phyloP scores from a whole-genome alignment of 2,797 vertebrate genomes.

The Oreochromis grahami region DNA sequence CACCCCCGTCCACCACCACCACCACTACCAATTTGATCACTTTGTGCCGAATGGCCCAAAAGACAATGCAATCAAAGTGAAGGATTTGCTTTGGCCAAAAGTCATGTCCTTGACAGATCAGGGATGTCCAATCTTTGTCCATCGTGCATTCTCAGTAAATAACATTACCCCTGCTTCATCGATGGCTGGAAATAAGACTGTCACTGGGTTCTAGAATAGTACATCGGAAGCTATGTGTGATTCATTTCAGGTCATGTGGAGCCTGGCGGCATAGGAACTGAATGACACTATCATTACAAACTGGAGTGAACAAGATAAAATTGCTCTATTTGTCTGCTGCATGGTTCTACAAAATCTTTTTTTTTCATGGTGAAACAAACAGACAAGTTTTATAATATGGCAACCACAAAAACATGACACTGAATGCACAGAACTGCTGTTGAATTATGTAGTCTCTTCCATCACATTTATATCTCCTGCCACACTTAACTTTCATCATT shows the following conservation, averaged over 20 bases:
- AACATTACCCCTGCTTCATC: slow-evolving; percentile 25
- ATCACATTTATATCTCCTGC: background rate
- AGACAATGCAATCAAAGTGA: slow-evolving; percentile 58
- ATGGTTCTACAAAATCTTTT: background rate
- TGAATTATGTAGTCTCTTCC: background rate
- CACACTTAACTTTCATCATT: background rate
- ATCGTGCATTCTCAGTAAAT: slow-evolving; percentile 52
- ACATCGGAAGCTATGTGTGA: slow-evolving; percentile 30
- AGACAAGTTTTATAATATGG: background rate
- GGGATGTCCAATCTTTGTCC: slow-evolving; percentile 49
- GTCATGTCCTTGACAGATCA: slow-evolving; percentile 56
- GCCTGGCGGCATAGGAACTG: slow-evolving; percentile 6
- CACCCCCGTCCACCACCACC: background rate
- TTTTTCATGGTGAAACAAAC: background rate
- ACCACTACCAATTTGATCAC: slow-evolving; percentile 6
- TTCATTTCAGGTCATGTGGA: slow-evolving; percentile 40
- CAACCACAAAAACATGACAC: background rate
- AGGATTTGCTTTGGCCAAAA: slow-evolving; percentile 32
- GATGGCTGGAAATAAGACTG: slow-evolving; percentile 56
- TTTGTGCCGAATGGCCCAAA: slow-evolving; percentile 27
- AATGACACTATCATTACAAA: slow-evolving; percentile 52
- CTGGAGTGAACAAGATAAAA: slow-evolving; percentile 48
- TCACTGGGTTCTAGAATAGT: slow-evolving; percentile 21
- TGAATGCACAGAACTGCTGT: background rate
- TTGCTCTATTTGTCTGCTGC: slow-evolving; percentile 4